Evolutionary conservation across 2,888 invertebrate genomes (phyloP).

Genomic region (Fabriciana adippe): DNA sequence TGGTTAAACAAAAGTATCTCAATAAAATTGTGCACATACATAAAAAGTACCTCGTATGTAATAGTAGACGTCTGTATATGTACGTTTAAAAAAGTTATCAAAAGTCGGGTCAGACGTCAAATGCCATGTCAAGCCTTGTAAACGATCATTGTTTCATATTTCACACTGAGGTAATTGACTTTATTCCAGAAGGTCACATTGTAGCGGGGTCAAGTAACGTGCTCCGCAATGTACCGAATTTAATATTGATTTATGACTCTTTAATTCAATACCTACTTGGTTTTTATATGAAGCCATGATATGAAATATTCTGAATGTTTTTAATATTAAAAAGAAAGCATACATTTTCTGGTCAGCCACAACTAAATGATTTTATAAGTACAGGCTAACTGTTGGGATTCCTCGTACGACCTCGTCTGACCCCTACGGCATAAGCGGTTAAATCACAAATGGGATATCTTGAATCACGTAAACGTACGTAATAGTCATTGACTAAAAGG

Average conservation of each 20-base stretch:
- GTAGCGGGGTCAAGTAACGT: slow-evolving; percentile 36
- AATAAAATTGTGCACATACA: background rate
- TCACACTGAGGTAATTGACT: slow-evolving; percentile 33
- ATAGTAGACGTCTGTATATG: no score
- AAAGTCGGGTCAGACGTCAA: slow-evolving; percentile 18
- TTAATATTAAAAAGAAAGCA: background rate
- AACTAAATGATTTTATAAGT: background rate
- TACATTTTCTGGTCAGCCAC: background rate
- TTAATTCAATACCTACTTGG: background rate
- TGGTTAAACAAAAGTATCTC: background rate
- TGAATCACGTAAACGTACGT: slow-evolving; percentile 17
- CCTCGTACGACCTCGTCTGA: slow-evolving; percentile 24
- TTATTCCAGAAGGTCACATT: slow-evolving; percentile 35
- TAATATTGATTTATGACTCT: slow-evolving; percentile 34
- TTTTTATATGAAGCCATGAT: no score
- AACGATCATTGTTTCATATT: slow-evolving; percentile 28
- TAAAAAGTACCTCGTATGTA: no score
- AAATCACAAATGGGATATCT: slow-evolving; percentile 24
- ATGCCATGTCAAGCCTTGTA: slow-evolving; percentile 5
- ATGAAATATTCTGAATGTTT: background rate
- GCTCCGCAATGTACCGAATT: slow-evolving; percentile 29
- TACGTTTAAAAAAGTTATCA: background rate
- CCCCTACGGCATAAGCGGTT: slow-evolving; percentile 13
- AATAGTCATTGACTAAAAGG: no score
- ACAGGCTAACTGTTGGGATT: slow-evolving; percentile 12